These are phyloP conservation scores for Sitta europaea DNA, from an alignment of 2,113 vertebrate species.

Conservation along the genomic window DNA sequence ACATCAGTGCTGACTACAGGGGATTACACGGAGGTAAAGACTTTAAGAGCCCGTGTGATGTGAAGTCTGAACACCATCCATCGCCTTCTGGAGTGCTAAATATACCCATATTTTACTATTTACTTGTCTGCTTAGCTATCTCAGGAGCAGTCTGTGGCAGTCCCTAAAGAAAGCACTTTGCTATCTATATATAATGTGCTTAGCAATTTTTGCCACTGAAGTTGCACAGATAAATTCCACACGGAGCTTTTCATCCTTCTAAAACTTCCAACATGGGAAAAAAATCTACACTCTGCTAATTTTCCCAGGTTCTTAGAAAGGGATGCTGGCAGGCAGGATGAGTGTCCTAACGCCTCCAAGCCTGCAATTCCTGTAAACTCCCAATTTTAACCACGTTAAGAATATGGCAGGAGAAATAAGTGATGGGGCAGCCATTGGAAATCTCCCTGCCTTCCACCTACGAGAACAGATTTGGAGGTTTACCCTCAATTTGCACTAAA, in stretches of 20 bases:
- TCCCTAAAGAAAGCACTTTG: conserved; percentile 18
- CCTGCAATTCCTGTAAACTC: neutral
- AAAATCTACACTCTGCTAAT: neutral
- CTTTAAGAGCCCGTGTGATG: neutral
- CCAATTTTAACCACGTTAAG: neutral
- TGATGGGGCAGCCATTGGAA: neutral
- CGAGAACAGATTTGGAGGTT: neutral
- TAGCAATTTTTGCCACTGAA: conserved; percentile 20
- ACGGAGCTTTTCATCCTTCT: neutral
- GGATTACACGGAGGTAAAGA: neutral
- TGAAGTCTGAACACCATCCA: neutral
- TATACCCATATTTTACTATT: neutral
- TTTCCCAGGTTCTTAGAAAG: neutral
- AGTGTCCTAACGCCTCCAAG: neutral
- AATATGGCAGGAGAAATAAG: neutral
- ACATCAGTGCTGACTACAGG: neutral
- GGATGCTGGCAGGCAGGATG: neutral
- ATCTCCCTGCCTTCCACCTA: neutral
- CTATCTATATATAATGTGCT: conserved; percentile 29
- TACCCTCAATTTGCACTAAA: neutral
- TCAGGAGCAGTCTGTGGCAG: neutral
- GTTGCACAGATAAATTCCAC: neutral
- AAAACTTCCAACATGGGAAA: neutral
- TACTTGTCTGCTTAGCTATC: neutral
- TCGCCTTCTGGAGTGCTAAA: conserved; percentile 17